A percentile compares a stretch with the other conserved stretches of the same genome.
phyloP scores from a whole-genome alignment of 2,888 invertebrate genomes.

The Pomacea canaliculata region DNA sequence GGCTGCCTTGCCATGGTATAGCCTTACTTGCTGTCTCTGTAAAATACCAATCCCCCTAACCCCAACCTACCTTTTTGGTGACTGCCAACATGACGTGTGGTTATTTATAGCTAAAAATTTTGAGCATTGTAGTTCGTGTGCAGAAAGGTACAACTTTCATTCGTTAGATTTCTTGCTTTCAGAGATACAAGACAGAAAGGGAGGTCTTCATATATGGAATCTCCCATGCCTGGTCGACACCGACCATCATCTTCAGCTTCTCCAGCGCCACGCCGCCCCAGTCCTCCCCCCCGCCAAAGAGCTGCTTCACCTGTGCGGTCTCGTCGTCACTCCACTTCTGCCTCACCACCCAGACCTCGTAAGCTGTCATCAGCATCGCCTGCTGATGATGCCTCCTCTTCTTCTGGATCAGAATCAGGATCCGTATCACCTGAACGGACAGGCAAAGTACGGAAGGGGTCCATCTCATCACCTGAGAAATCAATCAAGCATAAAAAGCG shows the following conservation, averaged over 20 bases:
- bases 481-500: constrained; percentile 1
- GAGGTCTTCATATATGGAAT: constrained; percentile 27
- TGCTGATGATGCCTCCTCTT: constrained; percentile 24
- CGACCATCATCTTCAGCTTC: constrained; percentile 25
- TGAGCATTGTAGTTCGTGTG: too few relatives aligned
- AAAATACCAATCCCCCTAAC: too few relatives aligned
- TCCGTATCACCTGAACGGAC: constrained; percentile 23
- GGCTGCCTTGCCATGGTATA: too few relatives aligned
- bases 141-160: too few relatives aligned
- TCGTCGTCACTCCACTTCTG: constrained; percentile 19
- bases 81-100: too few relatives aligned
- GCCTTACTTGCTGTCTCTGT: too few relatives aligned
- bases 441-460: constrained; percentile 9
- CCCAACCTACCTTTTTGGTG: too few relatives aligned
- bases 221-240: constrained; percentile 29
- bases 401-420: constrained; percentile 28
- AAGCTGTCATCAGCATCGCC: constrained; percentile 13
- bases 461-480: constrained; percentile 1
- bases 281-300: constrained; percentile 33
- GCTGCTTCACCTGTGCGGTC: constrained; percentile 24
- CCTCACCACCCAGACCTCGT: constrained; percentile 24
- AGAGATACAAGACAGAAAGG: constrained; percentile 16
- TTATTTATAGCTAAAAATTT: too few relatives aligned
- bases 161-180: background rate
- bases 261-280: constrained; percentile 29